Base-by-base conservation (phyloP, 2,888 invertebrate genomes). In the Gymnocheta viridis region DNA sequence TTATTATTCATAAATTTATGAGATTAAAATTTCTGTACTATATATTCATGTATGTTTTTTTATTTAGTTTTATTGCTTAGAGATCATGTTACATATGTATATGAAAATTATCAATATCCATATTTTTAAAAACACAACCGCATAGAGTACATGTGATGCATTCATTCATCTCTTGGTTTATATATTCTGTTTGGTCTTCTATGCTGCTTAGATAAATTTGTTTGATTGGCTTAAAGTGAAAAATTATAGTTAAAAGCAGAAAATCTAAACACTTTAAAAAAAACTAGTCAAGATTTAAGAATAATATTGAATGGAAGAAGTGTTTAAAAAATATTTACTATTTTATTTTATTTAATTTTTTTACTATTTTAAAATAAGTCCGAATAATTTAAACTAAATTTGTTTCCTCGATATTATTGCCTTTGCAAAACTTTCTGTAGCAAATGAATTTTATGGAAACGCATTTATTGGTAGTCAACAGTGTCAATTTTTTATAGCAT, bases 1-100 rank as follows among this genome's bases (percentile, higher is more conserved):
- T 78, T 74, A 29, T 35, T 38, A 78, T 78, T 82, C 69, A 82
- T 64, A 82, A 72, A 78, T 73, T 66, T 62, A 70, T 56, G 56
- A 24, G 60, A 35, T 38, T 47, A 17, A 17, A 17, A 10, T 24
- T 78, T 72, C 4, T 10, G 14, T 14, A 38, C 9, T n/a, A 38
- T 38, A 38, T n/a, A n/a, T n/a, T 41, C n/a, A 27, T 51, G 12
- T 41, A 10, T n/a, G 22, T 76, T 1, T 62, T 24, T 64, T 22
- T 49, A 19, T 24, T 12, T n/a, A 22, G 44, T 64, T 38, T 12
- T 70, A 27, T 27, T 5, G 6, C 35, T 49, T 27, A 35, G 49
- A 67, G 24, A 51, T 67, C 22, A 27, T 51, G n/a, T 77, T 67
- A 24, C 24, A n/a, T n/a, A n/a, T n/a, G n/a, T n/a, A n/a, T n/a